These are phyloP conservation scores for Pollachius pollachius DNA, from an alignment of 2,113 vertebrate species.

Conservation along the genomic window DNA sequence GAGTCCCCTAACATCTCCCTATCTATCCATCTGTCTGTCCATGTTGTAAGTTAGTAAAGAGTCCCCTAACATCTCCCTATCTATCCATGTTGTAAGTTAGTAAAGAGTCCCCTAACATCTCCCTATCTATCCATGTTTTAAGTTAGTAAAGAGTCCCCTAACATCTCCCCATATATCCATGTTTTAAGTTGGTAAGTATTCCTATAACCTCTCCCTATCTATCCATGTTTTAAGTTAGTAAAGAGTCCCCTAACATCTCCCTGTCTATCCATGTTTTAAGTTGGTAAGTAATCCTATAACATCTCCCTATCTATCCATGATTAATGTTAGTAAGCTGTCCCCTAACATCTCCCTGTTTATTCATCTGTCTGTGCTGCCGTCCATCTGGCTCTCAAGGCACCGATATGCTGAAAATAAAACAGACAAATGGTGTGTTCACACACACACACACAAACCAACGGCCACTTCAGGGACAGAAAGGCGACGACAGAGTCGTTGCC, in stretches of 20 bases:
- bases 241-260: conserved; percentile 78
- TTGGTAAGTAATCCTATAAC: conserved; percentile 78
- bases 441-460: no score
- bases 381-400: no score
- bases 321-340: conserved; percentile 77
- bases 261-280: conserved; percentile 29
- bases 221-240: conserved; percentile 42
- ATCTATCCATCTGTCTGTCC: conserved; percentile 28
- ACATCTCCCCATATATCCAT: conserved; percentile 47
- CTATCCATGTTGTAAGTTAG: conserved; percentile 9
- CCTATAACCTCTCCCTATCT: conserved; percentile 54
- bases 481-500: no score
- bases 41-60: conserved; percentile 73
- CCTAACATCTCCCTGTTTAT: conserved; percentile 54
- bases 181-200: conserved; percentile 74
- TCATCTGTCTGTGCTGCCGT: conserved; percentile 17
- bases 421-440: no score
- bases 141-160: conserved; percentile 78
- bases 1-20: conserved; percentile 72
- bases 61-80: conserved; percentile 59
- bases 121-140: conserved; percentile 36
- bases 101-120: conserved; percentile 80
- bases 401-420: no score
- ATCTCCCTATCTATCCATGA: conserved; percentile 42
- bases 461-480: no score